Evolutionary conservation across 2,113 vertebrate species (phyloP).

Genomic region (Pelobates fuscus): DNA sequence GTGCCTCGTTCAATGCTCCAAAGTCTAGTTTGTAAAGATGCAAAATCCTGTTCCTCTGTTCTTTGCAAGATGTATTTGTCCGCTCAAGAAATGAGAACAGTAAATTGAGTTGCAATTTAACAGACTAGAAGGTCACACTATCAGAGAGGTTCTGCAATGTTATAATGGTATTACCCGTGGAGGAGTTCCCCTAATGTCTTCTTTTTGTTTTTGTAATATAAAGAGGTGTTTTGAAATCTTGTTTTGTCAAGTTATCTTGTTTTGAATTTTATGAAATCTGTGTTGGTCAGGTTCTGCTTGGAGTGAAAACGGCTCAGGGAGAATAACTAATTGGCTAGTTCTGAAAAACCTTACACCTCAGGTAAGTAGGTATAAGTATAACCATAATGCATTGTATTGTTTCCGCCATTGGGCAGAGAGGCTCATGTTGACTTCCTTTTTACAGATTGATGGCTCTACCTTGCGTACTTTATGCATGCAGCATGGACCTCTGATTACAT

Average conservation of each 20-base stretch:
- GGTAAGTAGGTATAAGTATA: constrained; percentile 67
- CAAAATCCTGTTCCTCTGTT: no score
- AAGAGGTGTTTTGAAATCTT: no score
- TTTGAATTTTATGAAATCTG: neutral
- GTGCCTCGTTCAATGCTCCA: no score
- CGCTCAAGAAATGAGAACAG: no score
- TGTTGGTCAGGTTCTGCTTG: constrained; percentile 84
- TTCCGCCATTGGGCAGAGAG: neutral
- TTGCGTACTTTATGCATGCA: constrained; percentile 99
- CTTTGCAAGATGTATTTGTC: no score
- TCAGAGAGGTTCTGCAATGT: no score
- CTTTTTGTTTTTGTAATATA: no score
- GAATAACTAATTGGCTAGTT: constrained; percentile 97
- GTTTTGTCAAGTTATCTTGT: neutral
- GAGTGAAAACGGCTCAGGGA: constrained; percentile 97
- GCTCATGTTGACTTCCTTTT: neutral
- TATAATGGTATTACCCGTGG: no score
- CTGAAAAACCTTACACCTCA: constrained; percentile 99
- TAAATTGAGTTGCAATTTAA: no score
- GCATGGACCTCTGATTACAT: constrained; percentile 98
- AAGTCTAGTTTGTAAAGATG: no score
- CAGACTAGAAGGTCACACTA: no score
- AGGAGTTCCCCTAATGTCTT: no score
- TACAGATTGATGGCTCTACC: constrained; percentile 95
- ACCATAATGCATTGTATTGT: neutral